Percentiles rank a stretch among this genome's conserved stretches.
These are phyloP conservation scores for Glaucopsyche alexis DNA, from an alignment of 2,888 invertebrate genomes.

Conservation along the genomic window DNA sequence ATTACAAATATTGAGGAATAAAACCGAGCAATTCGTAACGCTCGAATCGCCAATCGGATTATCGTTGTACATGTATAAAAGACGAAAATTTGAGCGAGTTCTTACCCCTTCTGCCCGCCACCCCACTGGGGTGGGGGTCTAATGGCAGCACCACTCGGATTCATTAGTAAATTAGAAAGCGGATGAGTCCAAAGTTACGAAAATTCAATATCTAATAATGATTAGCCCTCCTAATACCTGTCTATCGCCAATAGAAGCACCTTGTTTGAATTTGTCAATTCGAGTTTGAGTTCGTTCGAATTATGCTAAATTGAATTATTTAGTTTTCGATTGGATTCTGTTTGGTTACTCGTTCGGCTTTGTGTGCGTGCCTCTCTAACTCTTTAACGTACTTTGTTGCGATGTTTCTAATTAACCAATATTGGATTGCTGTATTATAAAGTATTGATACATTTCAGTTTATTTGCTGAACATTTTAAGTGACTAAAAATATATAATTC, in stretches of 20 bases:
- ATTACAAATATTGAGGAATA: not conserved
- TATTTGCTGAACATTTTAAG: not conserved
- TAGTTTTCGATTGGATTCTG: conserved; percentile 73
- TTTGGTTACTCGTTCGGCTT: conserved; percentile 59
- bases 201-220: conserved; percentile 81
- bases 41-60: conserved; percentile 77
- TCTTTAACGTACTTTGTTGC: conserved; percentile 10
- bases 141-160: conserved; percentile 78
- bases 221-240: conserved; percentile 71
- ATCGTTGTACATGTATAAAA: conserved; percentile 78
- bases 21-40: conserved; percentile 46
- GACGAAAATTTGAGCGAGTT: conserved; percentile 74
- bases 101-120: conserved; percentile 68
- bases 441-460: not conserved
- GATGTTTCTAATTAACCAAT: conserved; percentile 7
- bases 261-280: conserved; percentile 72
- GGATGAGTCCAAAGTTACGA: conserved; percentile 80
- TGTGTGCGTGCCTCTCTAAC: conserved; percentile 56
- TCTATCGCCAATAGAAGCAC: conserved; percentile 58
- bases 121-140: conserved; percentile 49
- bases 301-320: conserved; percentile 71
- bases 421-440: not conserved
- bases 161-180: conserved; percentile 81
- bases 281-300: conserved; percentile 61
- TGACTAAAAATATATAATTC: no score